Percentiles rank a stretch among this genome's conserved stretches.
phyloP scores from a whole-genome alignment of 2,797 vertebrate genomes.

The Ciconia nigra region DNA sequence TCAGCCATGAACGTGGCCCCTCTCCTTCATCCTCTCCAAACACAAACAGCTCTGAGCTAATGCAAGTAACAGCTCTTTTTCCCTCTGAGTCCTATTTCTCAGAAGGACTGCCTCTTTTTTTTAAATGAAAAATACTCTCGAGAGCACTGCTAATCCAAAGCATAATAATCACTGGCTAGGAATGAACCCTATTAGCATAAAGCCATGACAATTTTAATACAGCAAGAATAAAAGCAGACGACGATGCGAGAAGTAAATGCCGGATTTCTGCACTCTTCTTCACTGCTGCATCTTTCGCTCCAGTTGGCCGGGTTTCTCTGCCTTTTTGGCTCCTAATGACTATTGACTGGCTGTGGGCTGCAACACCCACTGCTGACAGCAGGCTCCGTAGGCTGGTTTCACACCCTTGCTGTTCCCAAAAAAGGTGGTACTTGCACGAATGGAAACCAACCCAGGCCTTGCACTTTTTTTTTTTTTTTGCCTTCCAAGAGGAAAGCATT shows the following conservation, averaged over 20 bases:
- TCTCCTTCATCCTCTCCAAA: neutral
- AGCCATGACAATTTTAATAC: slow-evolving; percentile 5
- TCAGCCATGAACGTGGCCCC: neutral
- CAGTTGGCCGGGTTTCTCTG: slow-evolving; percentile 5
- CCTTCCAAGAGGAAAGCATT: neutral
- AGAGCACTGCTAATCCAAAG: slow-evolving; percentile 21
- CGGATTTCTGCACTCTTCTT: neutral
- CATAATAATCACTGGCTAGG: slow-evolving; percentile 17
- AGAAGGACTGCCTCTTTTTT: neutral
- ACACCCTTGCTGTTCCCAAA: slow-evolving; percentile 14
- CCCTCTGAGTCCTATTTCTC: neutral
- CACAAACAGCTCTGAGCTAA: neutral
- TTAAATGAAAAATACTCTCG: neutral
- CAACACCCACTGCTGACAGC: neutral
- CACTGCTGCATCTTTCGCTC: slow-evolving; percentile 15
- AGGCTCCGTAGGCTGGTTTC: slow-evolving; percentile 34
- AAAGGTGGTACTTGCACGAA: slow-evolving; percentile 32
- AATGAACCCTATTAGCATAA: slow-evolving; percentile 17
- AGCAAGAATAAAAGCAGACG: slow-evolving; percentile 22
- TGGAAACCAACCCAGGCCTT: neutral
- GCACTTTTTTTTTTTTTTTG: neutral
- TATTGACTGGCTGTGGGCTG: slow-evolving; percentile 36
- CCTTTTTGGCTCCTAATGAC: slow-evolving; percentile 42
- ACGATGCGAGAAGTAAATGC: neutral
- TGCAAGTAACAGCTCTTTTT: neutral